These are phyloP conservation scores for Aricia agestis DNA, from an alignment of 1,140 invertebrate genomes.

Conservation along the genomic window DNA sequence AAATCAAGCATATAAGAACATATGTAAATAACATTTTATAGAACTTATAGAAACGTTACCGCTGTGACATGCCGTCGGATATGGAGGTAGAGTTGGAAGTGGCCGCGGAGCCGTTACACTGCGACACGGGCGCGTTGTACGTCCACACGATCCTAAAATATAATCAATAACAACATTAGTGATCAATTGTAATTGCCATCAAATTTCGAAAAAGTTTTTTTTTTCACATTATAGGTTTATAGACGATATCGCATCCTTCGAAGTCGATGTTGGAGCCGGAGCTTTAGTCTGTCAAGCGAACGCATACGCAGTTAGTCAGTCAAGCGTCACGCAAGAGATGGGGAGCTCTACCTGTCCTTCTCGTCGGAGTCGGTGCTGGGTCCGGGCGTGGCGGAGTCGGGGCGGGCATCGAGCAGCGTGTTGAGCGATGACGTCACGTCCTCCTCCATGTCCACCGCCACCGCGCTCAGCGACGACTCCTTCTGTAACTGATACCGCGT, in stretches of 20 bases:
- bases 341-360: constrained; percentile 47
- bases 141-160: constrained; percentile 87
- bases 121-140: constrained; percentile 90
- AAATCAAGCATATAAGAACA: no score
- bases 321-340: background rate
- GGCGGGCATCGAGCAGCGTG: constrained; percentile 89
- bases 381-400: constrained; percentile 78
- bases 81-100: constrained; percentile 80
- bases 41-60: constrained; percentile 29
- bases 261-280: no score
- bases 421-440: constrained; percentile 94
- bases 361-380: constrained; percentile 49
- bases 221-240: no score
- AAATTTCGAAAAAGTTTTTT: no score
- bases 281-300: no score
- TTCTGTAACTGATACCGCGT: constrained; percentile 75
- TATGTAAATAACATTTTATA: no score
- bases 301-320: no score
- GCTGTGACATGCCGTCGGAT: constrained; percentile 74
- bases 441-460: constrained; percentile 94
- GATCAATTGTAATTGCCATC: no score
- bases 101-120: constrained; percentile 79
- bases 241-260: no score
- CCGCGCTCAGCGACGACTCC: constrained; percentile 85
- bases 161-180: background rate